Evolutionary conservation across 2,113 vertebrate species (phyloP), one percentile per base, ranked within the genome.

Genomic region (Gambusia holbrooki): DNA sequence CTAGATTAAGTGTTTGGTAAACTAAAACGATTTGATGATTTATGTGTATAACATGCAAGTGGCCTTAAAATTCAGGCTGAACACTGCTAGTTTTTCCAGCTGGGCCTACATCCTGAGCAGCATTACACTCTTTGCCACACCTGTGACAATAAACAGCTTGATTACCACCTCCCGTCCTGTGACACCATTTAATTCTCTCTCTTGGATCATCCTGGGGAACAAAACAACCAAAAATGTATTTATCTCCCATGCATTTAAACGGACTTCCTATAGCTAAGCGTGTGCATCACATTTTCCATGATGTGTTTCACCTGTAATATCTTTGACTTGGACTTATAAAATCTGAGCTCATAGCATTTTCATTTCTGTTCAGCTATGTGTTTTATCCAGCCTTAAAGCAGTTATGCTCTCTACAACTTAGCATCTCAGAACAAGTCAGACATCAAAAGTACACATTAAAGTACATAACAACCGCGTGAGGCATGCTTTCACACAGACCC

Each of bases 141-240:
- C 93, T 93, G 91, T 76, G 89, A 93, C 86, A 94, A 94, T 74
- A 93, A 93, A 93, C 91, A 91, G 81, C 80, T 84, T 79, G 22
- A 85, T 88, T 83, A 90, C 90, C 87, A 89, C 90, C 91, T 81
- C 88, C 91, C 22, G 86, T 89, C 88, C 80, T 11, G 82, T 92
- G 89, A 92, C 77, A 74, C 70, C 86, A 84, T 83, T 79, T 84
- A 85, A 82, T 64, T 80, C 82, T 84, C 75, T 80, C 63, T 60
- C 73, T 48, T 77, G 88, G 85, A 90, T 89, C 81, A 76, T 82
- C 80, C 74, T 42, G 48, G 60, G 60, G 89, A 84, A 87, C 88
- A 88, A 45, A 73, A 61, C 35, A 58, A 1, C 15, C 51, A 71
- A 32, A 64, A 27, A 77, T 14, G 30, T 40, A 9, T 19, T 0